Evolutionary conservation across 2,888 invertebrate genomes (phyloP), one percentile per base, ranked within the genome.

Genomic region (Eupeodes latifasciatus): DNA sequence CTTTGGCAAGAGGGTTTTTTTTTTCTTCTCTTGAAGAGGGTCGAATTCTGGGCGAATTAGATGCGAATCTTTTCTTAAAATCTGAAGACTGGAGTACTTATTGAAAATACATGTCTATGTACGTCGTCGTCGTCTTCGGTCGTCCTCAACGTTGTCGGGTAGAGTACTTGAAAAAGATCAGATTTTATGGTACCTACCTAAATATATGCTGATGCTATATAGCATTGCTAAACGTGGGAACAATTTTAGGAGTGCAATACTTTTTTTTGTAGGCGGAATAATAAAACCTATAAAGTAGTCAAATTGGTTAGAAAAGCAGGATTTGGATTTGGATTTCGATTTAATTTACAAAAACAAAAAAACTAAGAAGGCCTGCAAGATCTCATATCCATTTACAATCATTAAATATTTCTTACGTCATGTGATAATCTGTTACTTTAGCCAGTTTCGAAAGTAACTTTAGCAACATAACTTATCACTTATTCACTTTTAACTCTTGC

Each of bases 31-130:
- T 85, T 85, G 62, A 81, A 85, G 77, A 85, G 85, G 85, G 85
- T 85, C 78, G 81, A 78, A 53, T 71, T 81, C 71, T 88, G 81
- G 78, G 69, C 78, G 81, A 88, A 81, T 69, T 78, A 78, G 69
- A 88, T 88, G 88, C 88, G 84, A 88, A 88, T 85, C 81, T 87
- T 80, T 87, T 72, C 74, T 57, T 59, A 40, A 64, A 81, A 84
- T 81, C 67, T 88, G 5, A 76, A 79, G 67, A 44, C 57, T 79
- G 44, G 34, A 76, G 75, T 80, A 80, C 40, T 55, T 74, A 75
- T 51, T 55, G 62, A 51, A 84, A 57, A 69, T 69, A 78, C 55
- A 34, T 53, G 53, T 34, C 14, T 59, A 51, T n/a, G 19, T 34
- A 59, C 14, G 4, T 47, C 10, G 11, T 47, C 10, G 16, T 59